Evolutionary conservation across 2,888 invertebrate genomes (phyloP).

Genomic region (Celastrina argiolus): DNA sequence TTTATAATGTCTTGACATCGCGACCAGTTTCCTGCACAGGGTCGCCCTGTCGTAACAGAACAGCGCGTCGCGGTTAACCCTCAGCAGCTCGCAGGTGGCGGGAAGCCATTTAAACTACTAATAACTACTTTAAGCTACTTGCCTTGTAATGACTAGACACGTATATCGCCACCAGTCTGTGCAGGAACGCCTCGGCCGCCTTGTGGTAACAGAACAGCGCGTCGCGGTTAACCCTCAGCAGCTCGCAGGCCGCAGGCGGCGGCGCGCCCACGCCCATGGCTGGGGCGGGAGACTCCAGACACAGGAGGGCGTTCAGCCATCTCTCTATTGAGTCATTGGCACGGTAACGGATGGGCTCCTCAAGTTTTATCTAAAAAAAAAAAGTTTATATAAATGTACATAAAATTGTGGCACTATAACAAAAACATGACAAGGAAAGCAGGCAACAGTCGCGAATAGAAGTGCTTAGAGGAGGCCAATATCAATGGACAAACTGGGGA

Average conservation of each 20-base stretch:
- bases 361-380: slow-evolving; percentile 82
- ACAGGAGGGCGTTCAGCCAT: slow-evolving; percentile 95
- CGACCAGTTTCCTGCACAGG: no score
- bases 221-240: slow-evolving; percentile 91
- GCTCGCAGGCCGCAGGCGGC: slow-evolving; percentile 90
- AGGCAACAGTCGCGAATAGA: no score
- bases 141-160: slow-evolving; percentile 99
- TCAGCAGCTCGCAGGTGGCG: neutral
- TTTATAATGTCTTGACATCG: no score
- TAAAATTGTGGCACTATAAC: no score
- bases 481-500: no score
- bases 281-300: slow-evolving; percentile 89
- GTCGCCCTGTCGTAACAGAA: no score
- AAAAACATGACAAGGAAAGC: no score
- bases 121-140: no score
- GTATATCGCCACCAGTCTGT: slow-evolving; percentile 93
- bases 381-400: neutral
- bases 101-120: no score
- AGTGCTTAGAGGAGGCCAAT: no score
- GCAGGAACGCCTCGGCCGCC: slow-evolving; percentile 94
- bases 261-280: slow-evolving; percentile 89
- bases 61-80: no score
- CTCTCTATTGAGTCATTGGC: slow-evolving; percentile 90
- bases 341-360: slow-evolving; percentile 97
- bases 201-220: slow-evolving; percentile 98